phyloP scores from a whole-genome alignment of 1,140 invertebrate species.

The Nasonia longicornis region DNA sequence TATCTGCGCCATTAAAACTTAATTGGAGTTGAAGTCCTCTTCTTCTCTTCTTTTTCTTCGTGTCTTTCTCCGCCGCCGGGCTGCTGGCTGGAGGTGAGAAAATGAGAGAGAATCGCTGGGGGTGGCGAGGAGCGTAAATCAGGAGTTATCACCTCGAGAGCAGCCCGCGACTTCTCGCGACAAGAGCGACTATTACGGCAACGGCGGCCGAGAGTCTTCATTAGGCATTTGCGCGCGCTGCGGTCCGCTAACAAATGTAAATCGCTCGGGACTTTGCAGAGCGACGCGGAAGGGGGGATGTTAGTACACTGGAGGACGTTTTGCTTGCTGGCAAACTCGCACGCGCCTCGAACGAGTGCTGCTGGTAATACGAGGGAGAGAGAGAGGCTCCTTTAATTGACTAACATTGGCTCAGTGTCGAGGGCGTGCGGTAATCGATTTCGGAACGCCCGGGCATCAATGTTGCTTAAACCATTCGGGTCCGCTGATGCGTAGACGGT shows the following conservation, averaged over 20 bases:
- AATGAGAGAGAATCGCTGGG: constrained; percentile 56
- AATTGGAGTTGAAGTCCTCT: constrained; percentile 64
- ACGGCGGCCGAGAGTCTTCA: constrained; percentile 55
- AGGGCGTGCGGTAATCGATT: background rate
- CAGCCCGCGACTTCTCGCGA: constrained; percentile 49
- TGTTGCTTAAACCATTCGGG: background rate
- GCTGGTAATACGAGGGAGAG: background rate
- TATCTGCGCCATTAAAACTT: constrained; percentile 65
- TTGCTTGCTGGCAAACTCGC: background rate
- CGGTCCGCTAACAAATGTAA: constrained; percentile 61
- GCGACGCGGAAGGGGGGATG: background rate
- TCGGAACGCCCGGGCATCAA: background rate
- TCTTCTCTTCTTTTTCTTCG: constrained; percentile 40
- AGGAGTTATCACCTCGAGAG: constrained; percentile 62
- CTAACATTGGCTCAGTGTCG: background rate
- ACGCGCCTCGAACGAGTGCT: too few relatives aligned
- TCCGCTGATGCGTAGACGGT: too few relatives aligned
- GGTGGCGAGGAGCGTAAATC: constrained; percentile 59
- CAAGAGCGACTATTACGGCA: background rate
- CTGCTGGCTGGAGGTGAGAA: constrained; percentile 54
- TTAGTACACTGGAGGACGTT: background rate
- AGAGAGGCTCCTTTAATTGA: background rate
- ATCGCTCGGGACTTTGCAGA: constrained; percentile 46
- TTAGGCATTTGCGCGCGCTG: constrained; percentile 53
- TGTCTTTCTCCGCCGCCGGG: constrained; percentile 39